phyloP scores from a whole-genome alignment of 2,888 invertebrate species.

The Machimus atricapillus region DNA sequence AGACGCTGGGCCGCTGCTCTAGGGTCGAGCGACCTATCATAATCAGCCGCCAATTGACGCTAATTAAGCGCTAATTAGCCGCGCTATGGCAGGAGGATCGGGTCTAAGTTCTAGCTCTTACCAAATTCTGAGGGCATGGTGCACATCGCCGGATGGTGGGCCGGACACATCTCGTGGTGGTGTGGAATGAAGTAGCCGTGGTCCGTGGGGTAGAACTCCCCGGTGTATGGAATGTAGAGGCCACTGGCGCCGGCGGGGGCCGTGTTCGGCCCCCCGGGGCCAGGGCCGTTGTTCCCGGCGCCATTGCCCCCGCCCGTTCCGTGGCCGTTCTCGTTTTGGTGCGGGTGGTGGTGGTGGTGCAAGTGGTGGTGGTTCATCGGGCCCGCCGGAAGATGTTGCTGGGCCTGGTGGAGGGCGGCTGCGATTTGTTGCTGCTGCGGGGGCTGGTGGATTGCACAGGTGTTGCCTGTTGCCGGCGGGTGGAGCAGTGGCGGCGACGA shows the following conservation, averaged over 20 bases:
- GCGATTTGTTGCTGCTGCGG: slow-evolving; percentile 12
- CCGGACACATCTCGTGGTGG: slow-evolving; percentile 66
- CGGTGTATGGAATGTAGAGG: slow-evolving; percentile 60
- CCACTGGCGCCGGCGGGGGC: slow-evolving; percentile 54
- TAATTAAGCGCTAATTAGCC: slow-evolving; percentile 31
- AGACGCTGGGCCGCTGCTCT: background rate
- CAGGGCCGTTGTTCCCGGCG: slow-evolving; percentile 29
- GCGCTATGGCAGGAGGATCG: background rate
- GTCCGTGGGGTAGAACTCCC: slow-evolving; percentile 60
- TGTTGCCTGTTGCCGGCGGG: slow-evolving; percentile 52
- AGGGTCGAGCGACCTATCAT: background rate
- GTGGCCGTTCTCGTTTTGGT: slow-evolving; percentile 44
- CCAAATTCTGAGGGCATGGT: slow-evolving; percentile 78
- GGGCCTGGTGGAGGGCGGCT: background rate
- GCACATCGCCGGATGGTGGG: slow-evolving; percentile 74
- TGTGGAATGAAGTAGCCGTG: slow-evolving; percentile 60
- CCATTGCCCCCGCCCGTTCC: background rate
- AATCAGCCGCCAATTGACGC: slow-evolving; percentile 21
- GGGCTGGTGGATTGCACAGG: slow-evolving; percentile 14
- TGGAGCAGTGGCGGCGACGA: slow-evolving; percentile 58
- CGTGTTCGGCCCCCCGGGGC: slow-evolving; percentile 40
- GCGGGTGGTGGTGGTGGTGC: slow-evolving; percentile 45
- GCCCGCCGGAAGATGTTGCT: slow-evolving; percentile 40
- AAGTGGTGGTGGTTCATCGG: slow-evolving; percentile 49
- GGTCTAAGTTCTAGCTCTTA: slow-evolving; percentile 60